Conservation (phyloP, 2,888 invertebrate genomes). For the Caenorhabditis sp. region DNA sequence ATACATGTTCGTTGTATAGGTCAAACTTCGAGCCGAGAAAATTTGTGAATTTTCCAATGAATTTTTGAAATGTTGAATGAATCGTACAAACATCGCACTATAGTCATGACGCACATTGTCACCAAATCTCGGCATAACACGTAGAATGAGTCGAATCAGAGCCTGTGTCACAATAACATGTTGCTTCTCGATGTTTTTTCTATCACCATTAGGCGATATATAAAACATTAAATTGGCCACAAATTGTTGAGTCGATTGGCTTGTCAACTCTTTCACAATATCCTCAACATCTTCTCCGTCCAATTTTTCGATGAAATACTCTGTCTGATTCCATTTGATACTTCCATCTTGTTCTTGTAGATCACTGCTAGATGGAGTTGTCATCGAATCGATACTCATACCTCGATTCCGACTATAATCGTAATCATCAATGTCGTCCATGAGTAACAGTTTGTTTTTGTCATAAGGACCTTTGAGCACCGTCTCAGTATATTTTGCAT, state of each 20-base stretch:
- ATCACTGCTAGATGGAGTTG: background rate
- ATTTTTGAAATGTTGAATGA: constrained; percentile 11
- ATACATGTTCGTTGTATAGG: constrained; percentile 48
- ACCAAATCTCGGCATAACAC: constrained; percentile 18
- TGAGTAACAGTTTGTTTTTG: constrained; percentile 27
- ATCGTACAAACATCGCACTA: constrained; percentile 19
- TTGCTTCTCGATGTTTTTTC: constrained; percentile 15
- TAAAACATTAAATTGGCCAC: constrained; percentile 16
- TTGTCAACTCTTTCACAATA: constrained; percentile 27
- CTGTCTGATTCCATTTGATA: constrained; percentile 35
- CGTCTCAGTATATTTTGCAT: constrained; percentile 21
- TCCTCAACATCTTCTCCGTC: constrained; percentile 27
- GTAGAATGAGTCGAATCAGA: constrained; percentile 18
- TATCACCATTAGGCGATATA: background rate
- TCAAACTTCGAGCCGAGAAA: constrained; percentile 41
- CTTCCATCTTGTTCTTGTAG: constrained; percentile 15
- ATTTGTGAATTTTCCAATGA: constrained; percentile 15
- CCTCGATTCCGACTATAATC: constrained; percentile 13
- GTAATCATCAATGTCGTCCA: constrained; percentile 32
- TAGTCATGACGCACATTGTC: constrained; percentile 18
- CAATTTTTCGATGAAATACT: constrained; percentile 30
- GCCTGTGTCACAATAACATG: constrained; percentile 28
- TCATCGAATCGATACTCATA: background rate
- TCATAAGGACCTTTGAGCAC: constrained; percentile 28
- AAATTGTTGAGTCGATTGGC: constrained; percentile 22